Evolutionary conservation across 2,797 vertebrate species (phyloP), one percentile per base, ranked within the genome.

Genomic region (Megaceryle alcyon): DNA sequence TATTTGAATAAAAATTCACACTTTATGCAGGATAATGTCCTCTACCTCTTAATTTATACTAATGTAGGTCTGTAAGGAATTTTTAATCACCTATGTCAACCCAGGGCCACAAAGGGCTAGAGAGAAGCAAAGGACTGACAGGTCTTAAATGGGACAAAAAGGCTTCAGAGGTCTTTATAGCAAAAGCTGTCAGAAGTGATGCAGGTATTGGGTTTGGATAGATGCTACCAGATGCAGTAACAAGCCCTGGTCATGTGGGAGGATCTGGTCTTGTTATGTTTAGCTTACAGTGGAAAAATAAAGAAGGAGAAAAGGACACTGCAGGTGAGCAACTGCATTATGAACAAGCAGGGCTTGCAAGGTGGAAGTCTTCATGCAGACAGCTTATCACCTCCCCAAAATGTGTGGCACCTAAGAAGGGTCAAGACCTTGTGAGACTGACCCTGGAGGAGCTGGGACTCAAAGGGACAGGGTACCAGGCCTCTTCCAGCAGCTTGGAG

Each of bases 1-100:
- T 97, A 97, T 98, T 97, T 97, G 96, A 98, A 97, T 97, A 97
- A 98, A 98, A 98, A 97, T 96, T 96, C 96, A 90, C 91, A 96
- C 91, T 97, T 96, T 95, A 59, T 22, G 5, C 70, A 93, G 91
- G 94, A 97, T 97, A 97, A 97, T 97, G 90, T 97, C 95, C 89
- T 96, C 73, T 96, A 96, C 77, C 73, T 97, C 83, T 82, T 97
- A 97, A 97, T 97, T 98, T 98, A 96, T 96, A 97, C 95, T 97
- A 97, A 96, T 97, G 82, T 63, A 97, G 82, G 48, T 96, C 96
- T 97, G 64, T 94, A 83, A 96, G 82, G 73, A 96, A 96, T 97
- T 96, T 97, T 96, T 97, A 97, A 97, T 97, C 70, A 97, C 21
- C 37, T 57, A 63, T 49, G 91, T 96, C 80, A 94, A 83, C 71